phyloP scores from a whole-genome alignment of 2,888 invertebrate genomes.

The Callinectes sapidus region DNA sequence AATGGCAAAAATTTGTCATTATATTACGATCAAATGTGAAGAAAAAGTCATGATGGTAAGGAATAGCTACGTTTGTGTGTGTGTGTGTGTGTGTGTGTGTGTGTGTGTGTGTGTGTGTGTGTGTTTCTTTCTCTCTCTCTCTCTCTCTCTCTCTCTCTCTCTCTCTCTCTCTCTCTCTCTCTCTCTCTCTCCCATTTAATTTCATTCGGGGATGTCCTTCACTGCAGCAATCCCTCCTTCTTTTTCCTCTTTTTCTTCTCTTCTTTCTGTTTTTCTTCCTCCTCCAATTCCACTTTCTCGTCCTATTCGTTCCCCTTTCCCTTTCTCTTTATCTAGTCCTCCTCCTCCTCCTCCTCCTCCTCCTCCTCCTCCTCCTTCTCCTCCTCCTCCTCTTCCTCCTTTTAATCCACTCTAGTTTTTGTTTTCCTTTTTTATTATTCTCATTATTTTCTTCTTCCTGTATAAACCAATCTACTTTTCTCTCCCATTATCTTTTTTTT shows the following conservation, averaged over 20 bases:
- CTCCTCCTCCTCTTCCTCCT: not conserved
- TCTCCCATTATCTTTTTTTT: not conserved
- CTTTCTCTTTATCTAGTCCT: conserved; percentile 16
- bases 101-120: no score
- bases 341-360: not conserved
- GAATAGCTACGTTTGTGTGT: no score
- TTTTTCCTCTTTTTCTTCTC: no score
- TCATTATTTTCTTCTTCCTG: not conserved
- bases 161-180: conserved; percentile 39
- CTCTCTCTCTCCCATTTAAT: not conserved
- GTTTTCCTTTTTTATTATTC: not conserved
- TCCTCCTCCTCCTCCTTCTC: not conserved
- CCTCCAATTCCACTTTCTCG: no score
- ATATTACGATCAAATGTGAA: no score
- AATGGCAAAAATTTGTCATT: no score
- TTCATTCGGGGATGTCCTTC: not conserved
- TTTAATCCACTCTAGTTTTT: not conserved
- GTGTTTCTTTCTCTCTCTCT: not conserved
- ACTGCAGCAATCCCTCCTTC: not conserved
- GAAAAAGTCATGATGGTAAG: no score
- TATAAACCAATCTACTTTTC: not conserved
- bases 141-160: conserved; percentile 23
- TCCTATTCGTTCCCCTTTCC: not conserved
- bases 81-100: no score
- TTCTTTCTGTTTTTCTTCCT: no score